Percentiles rank a stretch among this genome's conserved stretches.
Evolutionary conservation across 2,797 vertebrate species (phyloP).

Genomic region (Simalia tracyae): DNA sequence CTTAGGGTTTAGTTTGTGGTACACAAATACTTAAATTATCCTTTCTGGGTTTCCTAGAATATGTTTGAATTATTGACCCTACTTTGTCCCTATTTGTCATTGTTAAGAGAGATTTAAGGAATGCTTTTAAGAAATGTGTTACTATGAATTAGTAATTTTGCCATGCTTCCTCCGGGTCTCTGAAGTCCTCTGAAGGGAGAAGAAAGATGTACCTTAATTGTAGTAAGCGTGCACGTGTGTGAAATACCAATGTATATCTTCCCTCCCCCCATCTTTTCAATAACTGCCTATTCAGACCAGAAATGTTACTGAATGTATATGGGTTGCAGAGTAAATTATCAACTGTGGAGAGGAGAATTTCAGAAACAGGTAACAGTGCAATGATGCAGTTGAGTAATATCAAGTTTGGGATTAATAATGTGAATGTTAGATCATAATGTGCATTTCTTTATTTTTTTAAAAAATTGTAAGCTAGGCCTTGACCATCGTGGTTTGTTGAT

Average conservation of each 20-base stretch:
- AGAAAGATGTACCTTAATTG: neutral
- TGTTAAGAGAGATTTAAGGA: neutral
- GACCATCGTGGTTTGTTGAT: neutral
- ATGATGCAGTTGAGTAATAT: neutral
- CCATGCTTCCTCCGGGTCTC: neutral
- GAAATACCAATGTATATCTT: neutral
- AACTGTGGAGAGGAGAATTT: neutral
- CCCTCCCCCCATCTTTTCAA: neutral
- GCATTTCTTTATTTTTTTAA: neutral
- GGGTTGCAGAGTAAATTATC: neutral
- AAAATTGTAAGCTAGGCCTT: neutral
- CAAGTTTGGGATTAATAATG: neutral
- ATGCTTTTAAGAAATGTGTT: neutral
- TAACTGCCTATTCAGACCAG: neutral
- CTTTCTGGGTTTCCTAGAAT: neutral
- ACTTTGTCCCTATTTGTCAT: no score
- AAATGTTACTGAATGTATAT: neutral
- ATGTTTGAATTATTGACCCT: no score
- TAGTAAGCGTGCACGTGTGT: neutral
- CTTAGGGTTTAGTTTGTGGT: neutral
- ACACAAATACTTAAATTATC: neutral
- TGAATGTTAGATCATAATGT: neutral
- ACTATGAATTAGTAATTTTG: neutral
- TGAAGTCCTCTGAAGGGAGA: no score
- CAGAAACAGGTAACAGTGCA: neutral